A percentile compares a stretch with the other conserved stretches of the same genome.
Conservation (phyloP, 1,140 invertebrate genomes). For the Heliconius melpomene region DNA sequence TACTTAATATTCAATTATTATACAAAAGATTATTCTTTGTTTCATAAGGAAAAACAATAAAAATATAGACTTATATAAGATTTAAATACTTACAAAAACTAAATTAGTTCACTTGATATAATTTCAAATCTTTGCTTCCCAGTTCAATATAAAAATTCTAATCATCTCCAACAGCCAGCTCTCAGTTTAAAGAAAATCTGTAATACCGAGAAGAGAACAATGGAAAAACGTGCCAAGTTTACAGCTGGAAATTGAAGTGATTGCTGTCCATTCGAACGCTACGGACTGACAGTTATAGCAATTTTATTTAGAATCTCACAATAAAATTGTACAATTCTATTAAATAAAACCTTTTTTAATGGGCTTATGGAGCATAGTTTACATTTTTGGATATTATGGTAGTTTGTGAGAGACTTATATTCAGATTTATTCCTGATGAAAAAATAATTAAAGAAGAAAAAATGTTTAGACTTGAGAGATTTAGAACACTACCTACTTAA, state of each 20-base stretch:
- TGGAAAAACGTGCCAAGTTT: slow-evolving; percentile 41
- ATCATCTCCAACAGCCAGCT: slow-evolving; percentile 4
- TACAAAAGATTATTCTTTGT: too few species aligned
- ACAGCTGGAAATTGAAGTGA: slow-evolving; percentile 40
- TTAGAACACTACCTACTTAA: too few species aligned
- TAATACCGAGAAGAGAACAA: slow-evolving; percentile 31
- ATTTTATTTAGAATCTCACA: background rate
- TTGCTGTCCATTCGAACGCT: slow-evolving; percentile 26
- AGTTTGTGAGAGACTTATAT: background rate
- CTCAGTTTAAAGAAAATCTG: slow-evolving; percentile 18
- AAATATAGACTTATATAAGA: too few species aligned
- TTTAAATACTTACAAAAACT: background rate
- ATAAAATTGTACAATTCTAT: background rate
- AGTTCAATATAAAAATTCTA: slow-evolving; percentile 26
- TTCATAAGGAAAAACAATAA: too few species aligned
- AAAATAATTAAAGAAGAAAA: too few species aligned
- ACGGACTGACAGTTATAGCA: slow-evolving; percentile 3
- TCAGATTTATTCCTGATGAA: background rate
- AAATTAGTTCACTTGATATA: background rate
- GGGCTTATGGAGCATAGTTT: background rate
- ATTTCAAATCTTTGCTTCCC: background rate
- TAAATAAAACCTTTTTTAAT: background rate
- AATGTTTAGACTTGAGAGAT: background rate
- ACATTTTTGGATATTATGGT: background rate
- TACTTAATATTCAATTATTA: too few species aligned